Evolutionary conservation across 2,888 invertebrate species (phyloP).

Genomic region (Philonicus albiceps): DNA sequence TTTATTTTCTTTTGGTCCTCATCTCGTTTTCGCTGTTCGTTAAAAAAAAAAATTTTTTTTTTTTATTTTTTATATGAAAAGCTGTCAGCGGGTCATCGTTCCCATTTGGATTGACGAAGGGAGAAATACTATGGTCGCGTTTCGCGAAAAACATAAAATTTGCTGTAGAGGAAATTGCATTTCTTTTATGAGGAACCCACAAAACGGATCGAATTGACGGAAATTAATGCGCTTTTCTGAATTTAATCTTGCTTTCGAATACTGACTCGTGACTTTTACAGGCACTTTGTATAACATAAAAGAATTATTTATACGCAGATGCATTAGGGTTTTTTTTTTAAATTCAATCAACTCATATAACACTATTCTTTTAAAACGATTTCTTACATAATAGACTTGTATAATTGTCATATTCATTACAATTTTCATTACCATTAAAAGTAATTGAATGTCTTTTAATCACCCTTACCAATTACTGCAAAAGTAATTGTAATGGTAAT

Average conservation of each 20-base stretch:
- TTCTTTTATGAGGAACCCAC: neutral
- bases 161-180: neutral
- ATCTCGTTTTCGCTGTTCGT: neutral
- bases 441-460: no score
- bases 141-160: neutral
- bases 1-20: neutral
- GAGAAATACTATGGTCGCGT: neutral
- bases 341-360: no score
- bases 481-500: no score
- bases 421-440: no score
- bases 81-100: constrained; percentile 13
- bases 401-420: no score
- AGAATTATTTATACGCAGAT: neutral
- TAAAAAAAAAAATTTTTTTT: no score
- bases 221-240: neutral
- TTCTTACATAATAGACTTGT: no score
- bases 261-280: neutral
- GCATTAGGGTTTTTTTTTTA: neutral
- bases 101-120: neutral
- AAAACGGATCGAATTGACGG: neutral
- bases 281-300: neutral
- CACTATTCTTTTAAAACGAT: no score
- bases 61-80: constrained; percentile 21
- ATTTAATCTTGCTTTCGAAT: neutral
- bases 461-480: no score